These are phyloP conservation scores for Hyposoter didymator DNA, from an alignment of 2,888 invertebrate species.

Conservation along the genomic window DNA sequence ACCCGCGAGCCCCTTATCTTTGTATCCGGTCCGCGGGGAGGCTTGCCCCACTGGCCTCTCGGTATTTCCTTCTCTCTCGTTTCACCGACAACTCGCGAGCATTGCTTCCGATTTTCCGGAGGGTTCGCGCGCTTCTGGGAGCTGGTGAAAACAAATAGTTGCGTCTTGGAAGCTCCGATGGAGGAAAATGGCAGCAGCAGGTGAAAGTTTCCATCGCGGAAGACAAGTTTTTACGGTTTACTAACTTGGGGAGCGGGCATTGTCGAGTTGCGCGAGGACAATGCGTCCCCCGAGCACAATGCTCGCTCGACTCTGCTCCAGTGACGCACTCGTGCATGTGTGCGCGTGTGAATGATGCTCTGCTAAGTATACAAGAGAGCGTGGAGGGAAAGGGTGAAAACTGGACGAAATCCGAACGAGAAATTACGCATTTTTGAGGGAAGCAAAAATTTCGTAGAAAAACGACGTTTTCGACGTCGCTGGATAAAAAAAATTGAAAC, in stretches of 20 bases:
- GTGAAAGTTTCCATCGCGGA: conserved; percentile 53
- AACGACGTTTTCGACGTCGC: no score
- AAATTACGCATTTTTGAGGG: no score
- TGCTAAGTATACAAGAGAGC: neutral
- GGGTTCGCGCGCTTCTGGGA: neutral
- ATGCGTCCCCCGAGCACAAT: conserved; percentile 80
- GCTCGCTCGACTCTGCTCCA: conserved; percentile 64
- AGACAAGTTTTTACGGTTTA: conserved; percentile 81
- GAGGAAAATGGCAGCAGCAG: neutral
- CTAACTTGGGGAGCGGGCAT: conserved; percentile 80
- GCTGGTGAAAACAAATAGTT: neutral
- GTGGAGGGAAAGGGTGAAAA: neutral
- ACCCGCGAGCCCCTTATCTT: conserved; percentile 81
- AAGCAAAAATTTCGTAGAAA: no score
- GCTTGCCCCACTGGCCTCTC: conserved; percentile 18
- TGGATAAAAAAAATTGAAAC: no score
- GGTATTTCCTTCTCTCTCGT: neutral
- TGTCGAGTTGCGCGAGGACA: conserved; percentile 81
- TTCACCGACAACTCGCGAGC: conserved; percentile 56
- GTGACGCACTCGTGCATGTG: conserved; percentile 10
- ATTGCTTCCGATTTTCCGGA: neutral
- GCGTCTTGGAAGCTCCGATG: neutral
- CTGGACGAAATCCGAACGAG: neutral
- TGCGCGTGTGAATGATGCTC: conserved; percentile 10
- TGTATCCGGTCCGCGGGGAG: conserved; percentile 79